phyloP scores from a whole-genome alignment of 2,113 vertebrate genomes.

The Sterna hirundo region DNA sequence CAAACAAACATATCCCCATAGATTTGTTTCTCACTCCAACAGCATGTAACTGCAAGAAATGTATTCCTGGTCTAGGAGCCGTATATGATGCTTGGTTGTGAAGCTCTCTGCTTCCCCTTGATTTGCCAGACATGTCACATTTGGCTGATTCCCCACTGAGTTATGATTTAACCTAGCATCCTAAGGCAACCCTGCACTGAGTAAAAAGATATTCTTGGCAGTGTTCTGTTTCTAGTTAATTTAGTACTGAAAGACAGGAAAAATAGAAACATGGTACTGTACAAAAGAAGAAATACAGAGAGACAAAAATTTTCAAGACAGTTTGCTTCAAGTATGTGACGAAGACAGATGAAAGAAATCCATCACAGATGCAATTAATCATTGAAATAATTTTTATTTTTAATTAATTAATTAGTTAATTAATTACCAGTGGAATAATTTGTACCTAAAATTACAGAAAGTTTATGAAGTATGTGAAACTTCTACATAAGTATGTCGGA shows the following conservation, averaged over 20 bases:
- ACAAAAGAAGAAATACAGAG: background rate
- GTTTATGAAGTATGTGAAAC: background rate
- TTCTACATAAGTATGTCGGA: background rate
- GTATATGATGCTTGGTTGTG: background rate
- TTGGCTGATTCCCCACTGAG: background rate
- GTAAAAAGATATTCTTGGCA: background rate
- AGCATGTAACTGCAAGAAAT: background rate
- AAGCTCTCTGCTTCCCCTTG: background rate
- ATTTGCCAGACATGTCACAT: background rate
- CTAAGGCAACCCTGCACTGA: background rate
- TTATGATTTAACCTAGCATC: background rate
- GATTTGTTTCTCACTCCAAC: background rate
- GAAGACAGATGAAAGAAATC: background rate
- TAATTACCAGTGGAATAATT: background rate
- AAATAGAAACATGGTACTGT: background rate
- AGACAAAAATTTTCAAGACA: accelerated
- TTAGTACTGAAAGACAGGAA: background rate
- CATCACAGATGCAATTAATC: background rate
- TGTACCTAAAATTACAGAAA: background rate
- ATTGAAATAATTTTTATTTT: background rate
- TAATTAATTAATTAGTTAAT: background rate
- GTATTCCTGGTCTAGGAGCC: background rate
- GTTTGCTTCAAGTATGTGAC: background rate
- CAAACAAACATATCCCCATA: background rate
- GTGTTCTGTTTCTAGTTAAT: background rate